Conservation (phyloP, 2,888 invertebrate genomes). For the Sturmia bella region DNA sequence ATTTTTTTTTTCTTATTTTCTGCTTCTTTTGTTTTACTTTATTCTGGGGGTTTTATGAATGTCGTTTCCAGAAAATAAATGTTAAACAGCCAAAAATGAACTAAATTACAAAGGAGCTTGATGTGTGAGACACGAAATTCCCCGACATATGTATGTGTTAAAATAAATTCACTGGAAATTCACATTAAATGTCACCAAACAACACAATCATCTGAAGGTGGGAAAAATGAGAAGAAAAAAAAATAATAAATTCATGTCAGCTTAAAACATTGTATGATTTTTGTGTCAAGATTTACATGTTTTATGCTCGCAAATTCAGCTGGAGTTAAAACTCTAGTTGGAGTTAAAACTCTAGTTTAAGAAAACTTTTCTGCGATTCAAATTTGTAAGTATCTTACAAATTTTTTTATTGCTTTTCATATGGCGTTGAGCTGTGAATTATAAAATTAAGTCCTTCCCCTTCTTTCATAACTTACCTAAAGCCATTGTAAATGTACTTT, state of each 20-base stretch:
- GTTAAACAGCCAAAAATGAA: conserved; percentile 42
- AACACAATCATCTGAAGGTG: conserved; percentile 46
- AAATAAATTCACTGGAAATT: conserved; percentile 64
- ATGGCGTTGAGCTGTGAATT: too few species aligned
- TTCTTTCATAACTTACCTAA: too few species aligned
- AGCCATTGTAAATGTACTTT: too few species aligned
- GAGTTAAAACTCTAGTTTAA: too few species aligned
- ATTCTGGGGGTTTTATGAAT: conserved; percentile 31
- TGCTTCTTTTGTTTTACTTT: conserved; percentile 6
- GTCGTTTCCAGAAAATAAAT: conserved; percentile 33
- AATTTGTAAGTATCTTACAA: too few species aligned
- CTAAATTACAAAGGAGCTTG: conserved; percentile 35
- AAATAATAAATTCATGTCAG: conserved; percentile 4
- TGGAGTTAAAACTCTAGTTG: too few species aligned
- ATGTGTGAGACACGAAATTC: conserved; percentile 32
- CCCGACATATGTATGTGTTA: conserved; percentile 62
- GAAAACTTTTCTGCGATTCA: too few species aligned
- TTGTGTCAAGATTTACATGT: conserved; percentile 41
- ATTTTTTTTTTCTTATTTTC: background rate
- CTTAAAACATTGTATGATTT: conserved; percentile 30
- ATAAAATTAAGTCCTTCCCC: too few species aligned
- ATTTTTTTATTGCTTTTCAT: too few species aligned
- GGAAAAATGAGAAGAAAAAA: conserved; percentile 19
- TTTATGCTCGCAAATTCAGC: too few species aligned
- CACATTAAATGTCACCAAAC: conserved; percentile 53